Evolutionary conservation across 2,888 invertebrate species (phyloP), one percentile per base, ranked within the genome.

Genomic region (Netelia inedita): DNA sequence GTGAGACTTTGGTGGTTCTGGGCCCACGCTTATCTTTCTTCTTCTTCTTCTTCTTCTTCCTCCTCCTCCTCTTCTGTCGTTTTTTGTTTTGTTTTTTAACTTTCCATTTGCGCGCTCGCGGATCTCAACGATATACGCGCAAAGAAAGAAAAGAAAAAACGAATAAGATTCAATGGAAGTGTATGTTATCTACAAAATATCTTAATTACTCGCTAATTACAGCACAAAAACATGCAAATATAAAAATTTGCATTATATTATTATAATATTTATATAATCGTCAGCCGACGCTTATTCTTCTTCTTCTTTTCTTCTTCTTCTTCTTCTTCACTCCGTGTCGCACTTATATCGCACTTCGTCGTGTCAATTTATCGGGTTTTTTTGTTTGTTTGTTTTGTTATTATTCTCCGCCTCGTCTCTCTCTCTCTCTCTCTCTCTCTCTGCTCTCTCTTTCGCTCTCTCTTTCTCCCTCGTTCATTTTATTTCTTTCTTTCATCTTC

Each of bases 201-300:
- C 93, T 93, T 92, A 92, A 92, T 93, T 93, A 93, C 92, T 93
- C 91, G 93, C 93, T 93, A 93, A 93, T 93, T 93, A 93, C 93
- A 93, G 93, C 92, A 93, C 93, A 92, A 90, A 93, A 92, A 93
- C 92, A 93, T 93, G 93, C 93, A 93, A 93, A 93, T 93, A 91
- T 91, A 91, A 92, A 92, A 92, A 93, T 93, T 93, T 93, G 93
- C 93, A 93, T 92, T 92, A 93, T 91, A 92, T 92, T 90, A 91
- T 92, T 89, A 86, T 89, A 89, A 90, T 91, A 92, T 92, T 90
- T 92, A 91, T 92, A 90, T 91, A 91, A 92, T 91, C 91, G 90
- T 91, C 91, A 91, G 88, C 88, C 89, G 90, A 91, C 83, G 85
- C 74, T 81, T 80, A 79, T 68, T 71, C 69, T 53, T 83, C 72